phyloP scores from a whole-genome alignment of 2,113 vertebrate genomes.

The Scolopax mira region DNA sequence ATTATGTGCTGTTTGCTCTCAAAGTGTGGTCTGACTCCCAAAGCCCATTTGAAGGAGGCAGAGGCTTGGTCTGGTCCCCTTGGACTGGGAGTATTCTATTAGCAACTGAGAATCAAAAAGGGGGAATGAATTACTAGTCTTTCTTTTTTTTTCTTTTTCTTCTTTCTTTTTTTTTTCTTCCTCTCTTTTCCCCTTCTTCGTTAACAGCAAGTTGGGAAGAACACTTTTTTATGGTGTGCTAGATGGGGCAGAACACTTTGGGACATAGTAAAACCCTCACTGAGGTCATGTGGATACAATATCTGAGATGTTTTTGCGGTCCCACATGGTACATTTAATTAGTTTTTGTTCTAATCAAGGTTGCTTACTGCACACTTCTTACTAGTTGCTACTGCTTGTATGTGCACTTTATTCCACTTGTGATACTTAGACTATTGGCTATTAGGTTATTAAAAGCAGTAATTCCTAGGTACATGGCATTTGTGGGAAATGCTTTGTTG shows the following conservation, averaged over 20 bases:
- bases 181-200: neutral
- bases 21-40: neutral
- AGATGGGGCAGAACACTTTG: neutral
- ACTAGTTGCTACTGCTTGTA: slow-evolving; percentile 6
- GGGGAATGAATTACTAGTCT: neutral
- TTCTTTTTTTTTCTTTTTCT: no score
- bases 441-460: slow-evolving; percentile 54
- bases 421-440: neutral
- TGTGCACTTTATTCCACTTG: slow-evolving; percentile 26
- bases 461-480: slow-evolving; percentile 30
- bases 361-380: slow-evolving; percentile 32
- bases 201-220: neutral
- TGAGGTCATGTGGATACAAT: neutral
- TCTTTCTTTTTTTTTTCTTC: no score
- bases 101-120: neutral
- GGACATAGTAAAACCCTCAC: neutral
- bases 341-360: slow-evolving; percentile 37
- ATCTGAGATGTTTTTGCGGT: slow-evolving; percentile 11
- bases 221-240: neutral
- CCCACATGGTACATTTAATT: slow-evolving; percentile 5
- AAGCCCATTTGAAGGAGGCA: neutral
- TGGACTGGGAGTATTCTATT: neutral
- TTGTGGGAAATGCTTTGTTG: neutral
- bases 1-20: accelerated
- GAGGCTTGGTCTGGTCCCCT: neutral